Percentiles rank a stretch among this genome's conserved stretches.
Evolutionary conservation across 1,140 invertebrate species (phyloP).

Genomic region (Steinernema khuongi): DNA sequence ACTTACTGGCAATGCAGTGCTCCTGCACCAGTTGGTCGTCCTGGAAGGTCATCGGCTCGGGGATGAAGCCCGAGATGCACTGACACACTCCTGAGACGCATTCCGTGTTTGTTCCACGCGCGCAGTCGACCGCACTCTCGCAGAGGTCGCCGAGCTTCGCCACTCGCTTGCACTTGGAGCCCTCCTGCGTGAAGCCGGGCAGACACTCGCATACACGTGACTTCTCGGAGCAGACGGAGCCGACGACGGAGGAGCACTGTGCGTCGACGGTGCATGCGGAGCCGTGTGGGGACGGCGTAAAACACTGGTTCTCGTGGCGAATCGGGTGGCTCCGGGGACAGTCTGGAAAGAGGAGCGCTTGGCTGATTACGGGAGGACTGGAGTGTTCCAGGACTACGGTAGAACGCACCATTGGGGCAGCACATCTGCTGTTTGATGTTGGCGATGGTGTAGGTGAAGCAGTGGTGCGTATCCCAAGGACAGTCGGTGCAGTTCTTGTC

Average conservation of each 20-base stretch:
- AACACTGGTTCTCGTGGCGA: constrained; percentile 1
- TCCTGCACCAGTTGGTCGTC: not conserved
- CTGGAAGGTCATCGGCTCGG: constrained; percentile 3
- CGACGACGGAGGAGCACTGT: not conserved
- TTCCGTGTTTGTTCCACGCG: not conserved
- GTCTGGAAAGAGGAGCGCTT: not conserved
- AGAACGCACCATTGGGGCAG: not conserved
- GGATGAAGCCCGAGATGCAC: not conserved
- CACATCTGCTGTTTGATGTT: not conserved
- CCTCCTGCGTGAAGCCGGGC: not conserved
- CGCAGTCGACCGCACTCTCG: not conserved
- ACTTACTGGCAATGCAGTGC: not conserved
- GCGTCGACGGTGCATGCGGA: not conserved
- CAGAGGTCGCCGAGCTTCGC: constrained; percentile 1
- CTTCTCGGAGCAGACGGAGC: not conserved
- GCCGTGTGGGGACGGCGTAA: not conserved
- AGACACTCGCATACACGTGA: not conserved
- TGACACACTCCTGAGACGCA: not conserved
- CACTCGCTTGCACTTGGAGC: not conserved
- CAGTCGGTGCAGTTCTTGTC: not conserved
- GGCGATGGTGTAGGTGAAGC: constrained; percentile 3
- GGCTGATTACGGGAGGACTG: too few relatives aligned
- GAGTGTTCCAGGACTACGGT: not conserved
- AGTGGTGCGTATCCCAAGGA: constrained; percentile 1
- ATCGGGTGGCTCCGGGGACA: not conserved